Evolutionary conservation across 2,113 vertebrate genomes (phyloP).

Genomic region (Cryptomyrus ogoouensis): DNA sequence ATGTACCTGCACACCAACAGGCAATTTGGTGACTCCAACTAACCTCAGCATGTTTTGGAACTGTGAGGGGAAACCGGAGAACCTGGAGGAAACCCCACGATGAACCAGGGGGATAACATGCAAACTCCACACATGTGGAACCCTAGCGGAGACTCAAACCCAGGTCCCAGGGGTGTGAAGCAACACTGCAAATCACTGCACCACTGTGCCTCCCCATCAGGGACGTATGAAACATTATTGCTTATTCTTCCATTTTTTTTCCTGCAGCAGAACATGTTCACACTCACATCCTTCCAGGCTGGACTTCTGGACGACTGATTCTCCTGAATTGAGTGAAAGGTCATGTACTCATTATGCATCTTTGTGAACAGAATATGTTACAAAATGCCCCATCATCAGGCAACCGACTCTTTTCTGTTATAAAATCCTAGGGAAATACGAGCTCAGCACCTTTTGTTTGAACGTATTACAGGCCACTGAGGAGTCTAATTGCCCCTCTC

Average conservation of each 20-base stretch:
- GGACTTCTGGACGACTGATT: neutral
- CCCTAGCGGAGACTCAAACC: no score
- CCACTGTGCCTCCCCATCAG: no score
- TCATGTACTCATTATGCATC: neutral
- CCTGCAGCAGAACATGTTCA: neutral
- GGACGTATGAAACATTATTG: neutral
- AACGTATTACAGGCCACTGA: neutral
- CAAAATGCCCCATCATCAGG: neutral
- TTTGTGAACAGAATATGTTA: neutral
- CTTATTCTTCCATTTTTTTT: neutral
- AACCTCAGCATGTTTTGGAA: no score
- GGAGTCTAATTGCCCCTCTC: neutral
- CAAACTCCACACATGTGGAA: no score
- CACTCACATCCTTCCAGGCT: neutral
- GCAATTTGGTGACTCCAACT: no score
- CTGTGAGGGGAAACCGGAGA: no score
- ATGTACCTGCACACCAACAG: no score
- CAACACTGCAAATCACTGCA: no score
- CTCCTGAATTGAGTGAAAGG: neutral
- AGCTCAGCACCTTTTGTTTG: neutral
- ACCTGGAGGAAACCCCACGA: no score
- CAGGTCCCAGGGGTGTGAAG: no score
- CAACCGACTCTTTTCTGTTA: neutral
- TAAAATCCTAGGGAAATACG: neutral
- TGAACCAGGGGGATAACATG: no score